phyloP scores from a whole-genome alignment of 2,113 vertebrate species.

The Piaya cayana region DNA sequence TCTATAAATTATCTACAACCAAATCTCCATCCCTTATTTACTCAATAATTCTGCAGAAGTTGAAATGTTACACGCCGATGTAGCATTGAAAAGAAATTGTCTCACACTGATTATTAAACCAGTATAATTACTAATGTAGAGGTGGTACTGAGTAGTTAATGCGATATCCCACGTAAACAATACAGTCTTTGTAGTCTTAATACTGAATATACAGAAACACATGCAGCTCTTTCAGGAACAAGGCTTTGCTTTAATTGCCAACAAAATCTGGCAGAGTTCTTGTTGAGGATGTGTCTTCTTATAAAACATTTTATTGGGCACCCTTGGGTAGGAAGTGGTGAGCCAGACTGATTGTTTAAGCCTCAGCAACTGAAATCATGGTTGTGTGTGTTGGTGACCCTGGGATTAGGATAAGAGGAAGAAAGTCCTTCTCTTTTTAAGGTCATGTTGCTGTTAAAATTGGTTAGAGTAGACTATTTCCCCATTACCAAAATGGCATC shows the following conservation, averaged over 20 bases:
- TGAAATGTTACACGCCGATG: not conserved
- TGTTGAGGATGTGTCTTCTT: slow-evolving; percentile 53
- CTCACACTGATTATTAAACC: not conserved
- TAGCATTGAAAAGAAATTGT: not conserved
- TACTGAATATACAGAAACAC: not conserved
- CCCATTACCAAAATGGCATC: not conserved
- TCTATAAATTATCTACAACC: not conserved
- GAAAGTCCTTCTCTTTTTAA: slow-evolving; percentile 1
- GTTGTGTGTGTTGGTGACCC: slow-evolving; percentile 29
- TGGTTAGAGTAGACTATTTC: not conserved
- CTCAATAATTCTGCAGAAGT: not conserved
- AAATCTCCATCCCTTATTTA: not conserved
- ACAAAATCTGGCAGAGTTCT: slow-evolving; percentile 58
- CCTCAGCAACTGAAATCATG: slow-evolving; percentile 38
- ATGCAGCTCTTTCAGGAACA: not conserved
- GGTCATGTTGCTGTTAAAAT: not conserved
- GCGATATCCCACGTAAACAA: not conserved
- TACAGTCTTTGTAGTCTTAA: slow-evolving; percentile 6
- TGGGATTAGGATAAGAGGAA: slow-evolving; percentile 31
- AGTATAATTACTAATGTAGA: not conserved
- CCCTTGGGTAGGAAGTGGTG: slow-evolving; percentile 61
- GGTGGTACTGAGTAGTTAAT: not conserved
- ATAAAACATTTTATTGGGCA: slow-evolving; percentile 71
- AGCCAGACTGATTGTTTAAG: slow-evolving; percentile 61
- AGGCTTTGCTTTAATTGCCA: slow-evolving; percentile 53